A percentile compares a stretch with the other conserved stretches of the same genome.
phyloP scores from a whole-genome alignment of 2,888 invertebrate genomes.

The Epinotia brunnichana region DNA sequence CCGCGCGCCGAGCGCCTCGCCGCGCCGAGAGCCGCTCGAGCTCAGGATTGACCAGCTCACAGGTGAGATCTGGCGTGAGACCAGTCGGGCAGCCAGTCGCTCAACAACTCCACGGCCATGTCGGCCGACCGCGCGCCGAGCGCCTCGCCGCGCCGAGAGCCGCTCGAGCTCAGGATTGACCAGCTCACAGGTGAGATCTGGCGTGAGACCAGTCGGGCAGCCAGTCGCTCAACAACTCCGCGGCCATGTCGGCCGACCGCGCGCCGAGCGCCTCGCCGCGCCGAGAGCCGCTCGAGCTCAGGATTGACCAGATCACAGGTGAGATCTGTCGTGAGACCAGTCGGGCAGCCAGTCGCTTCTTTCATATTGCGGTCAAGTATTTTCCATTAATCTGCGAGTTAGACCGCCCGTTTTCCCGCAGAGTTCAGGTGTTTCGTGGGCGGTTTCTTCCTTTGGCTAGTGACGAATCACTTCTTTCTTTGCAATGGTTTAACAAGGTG shows the following conservation, averaged over 20 bases:
- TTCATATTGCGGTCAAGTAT: too few relatives aligned
- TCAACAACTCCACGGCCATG: constrained; percentile 52
- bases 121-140: constrained; percentile 42
- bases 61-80: constrained; percentile 52
- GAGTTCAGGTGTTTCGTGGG: background rate
- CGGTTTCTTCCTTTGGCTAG: background rate
- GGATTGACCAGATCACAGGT: constrained; percentile 73
- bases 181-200: constrained; percentile 65
- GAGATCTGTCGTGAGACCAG: background rate
- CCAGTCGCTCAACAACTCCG: constrained; percentile 60
- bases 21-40: constrained; percentile 58
- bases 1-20: constrained; percentile 47
- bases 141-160: constrained; percentile 51
- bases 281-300: constrained; percentile 63
- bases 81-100: constrained; percentile 56
- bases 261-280: constrained; percentile 47
- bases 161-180: constrained; percentile 69
- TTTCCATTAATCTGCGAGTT: too few relatives aligned
- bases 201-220: constrained; percentile 41
- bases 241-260: constrained; percentile 38
- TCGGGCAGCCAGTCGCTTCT: too few relatives aligned
- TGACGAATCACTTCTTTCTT: background rate
- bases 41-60: constrained; percentile 71
- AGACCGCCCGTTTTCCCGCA: too few relatives aligned
- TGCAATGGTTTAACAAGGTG: background rate